phyloP scores from a whole-genome alignment of 2,797 vertebrate genomes.

The Oryzias dopingdopingensis region DNA sequence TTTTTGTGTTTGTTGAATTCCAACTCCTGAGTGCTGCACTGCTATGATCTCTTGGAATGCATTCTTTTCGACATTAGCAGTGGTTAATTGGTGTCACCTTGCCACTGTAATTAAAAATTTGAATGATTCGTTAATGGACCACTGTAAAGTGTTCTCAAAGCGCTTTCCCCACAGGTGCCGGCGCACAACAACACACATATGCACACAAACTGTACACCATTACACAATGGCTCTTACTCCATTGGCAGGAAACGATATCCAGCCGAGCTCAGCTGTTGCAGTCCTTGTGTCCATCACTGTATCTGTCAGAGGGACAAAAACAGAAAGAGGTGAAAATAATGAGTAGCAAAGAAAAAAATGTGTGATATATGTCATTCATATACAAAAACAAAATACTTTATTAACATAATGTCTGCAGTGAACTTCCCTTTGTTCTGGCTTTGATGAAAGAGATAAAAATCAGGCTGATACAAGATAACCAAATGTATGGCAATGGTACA shows the following conservation, averaged over 20 bases:
- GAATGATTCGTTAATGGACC: constrained; percentile 65
- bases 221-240: constrained; percentile 76
- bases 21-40: background rate
- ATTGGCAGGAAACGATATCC: constrained; percentile 84
- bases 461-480: constrained; percentile 9
- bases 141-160: constrained; percentile 57
- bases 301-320: constrained; percentile 75
- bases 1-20: background rate
- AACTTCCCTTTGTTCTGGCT: background rate
- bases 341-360: constrained; percentile 28
- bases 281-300: constrained; percentile 86
- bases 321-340: constrained; percentile 23
- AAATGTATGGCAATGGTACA: constrained; percentile 10
- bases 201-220: constrained; percentile 22
- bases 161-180: constrained; percentile 40
- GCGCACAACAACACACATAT: constrained; percentile 17
- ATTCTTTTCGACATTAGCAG: constrained; percentile 45
- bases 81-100: constrained; percentile 71
- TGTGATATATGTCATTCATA: constrained; percentile 36
- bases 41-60: constrained; percentile 35
- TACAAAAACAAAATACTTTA: constrained; percentile 18
- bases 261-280: constrained; percentile 83
- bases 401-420: constrained; percentile 19
- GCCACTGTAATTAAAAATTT: constrained; percentile 69
- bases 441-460: constrained; percentile 13